A percentile compares a stretch with the other conserved stretches of the same genome.
Evolutionary conservation across 2,888 invertebrate species (phyloP).

Genomic region (Tachina grossa): DNA sequence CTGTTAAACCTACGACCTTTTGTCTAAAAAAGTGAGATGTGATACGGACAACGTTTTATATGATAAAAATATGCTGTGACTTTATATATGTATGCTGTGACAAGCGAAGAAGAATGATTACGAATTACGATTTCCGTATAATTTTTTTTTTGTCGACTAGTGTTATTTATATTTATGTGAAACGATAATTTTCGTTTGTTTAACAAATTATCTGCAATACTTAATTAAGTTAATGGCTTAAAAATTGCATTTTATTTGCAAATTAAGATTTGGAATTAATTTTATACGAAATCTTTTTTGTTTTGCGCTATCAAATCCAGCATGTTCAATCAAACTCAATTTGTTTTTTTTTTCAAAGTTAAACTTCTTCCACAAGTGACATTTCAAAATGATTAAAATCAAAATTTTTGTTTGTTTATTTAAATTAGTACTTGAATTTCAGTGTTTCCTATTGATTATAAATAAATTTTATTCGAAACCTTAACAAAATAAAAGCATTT

Average conservation of each 20-base stretch:
- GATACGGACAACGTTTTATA: too few species aligned
- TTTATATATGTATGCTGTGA: too few species aligned
- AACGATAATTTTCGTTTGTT: too few species aligned
- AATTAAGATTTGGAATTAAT: slow-evolving; percentile 22
- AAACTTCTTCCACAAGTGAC: slow-evolving; percentile 64
- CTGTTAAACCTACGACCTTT: too few species aligned
- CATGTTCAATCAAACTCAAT: neutral
- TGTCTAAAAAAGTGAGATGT: too few species aligned
- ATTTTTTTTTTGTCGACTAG: too few species aligned
- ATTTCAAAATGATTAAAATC: slow-evolving; percentile 52
- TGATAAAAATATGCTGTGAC: too few species aligned
- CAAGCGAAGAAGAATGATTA: too few species aligned
- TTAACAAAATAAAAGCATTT: slow-evolving; percentile 31
- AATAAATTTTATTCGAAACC: slow-evolving; percentile 29
- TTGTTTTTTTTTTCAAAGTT: slow-evolving; percentile 2
- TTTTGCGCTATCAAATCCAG: slow-evolving; percentile 5
- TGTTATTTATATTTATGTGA: too few species aligned
- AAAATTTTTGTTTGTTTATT: slow-evolving; percentile 19
- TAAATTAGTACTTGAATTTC: slow-evolving; percentile 3
- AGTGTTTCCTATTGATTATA: slow-evolving; percentile 12
- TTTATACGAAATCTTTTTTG: neutral
- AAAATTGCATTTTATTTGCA: slow-evolving; percentile 29
- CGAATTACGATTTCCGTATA: too few species aligned
- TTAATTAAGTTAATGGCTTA: neutral
- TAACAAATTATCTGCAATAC: too few species aligned